Conservation (phyloP, 1,140 invertebrate genomes). For the Magallana ariakensis region DNA sequence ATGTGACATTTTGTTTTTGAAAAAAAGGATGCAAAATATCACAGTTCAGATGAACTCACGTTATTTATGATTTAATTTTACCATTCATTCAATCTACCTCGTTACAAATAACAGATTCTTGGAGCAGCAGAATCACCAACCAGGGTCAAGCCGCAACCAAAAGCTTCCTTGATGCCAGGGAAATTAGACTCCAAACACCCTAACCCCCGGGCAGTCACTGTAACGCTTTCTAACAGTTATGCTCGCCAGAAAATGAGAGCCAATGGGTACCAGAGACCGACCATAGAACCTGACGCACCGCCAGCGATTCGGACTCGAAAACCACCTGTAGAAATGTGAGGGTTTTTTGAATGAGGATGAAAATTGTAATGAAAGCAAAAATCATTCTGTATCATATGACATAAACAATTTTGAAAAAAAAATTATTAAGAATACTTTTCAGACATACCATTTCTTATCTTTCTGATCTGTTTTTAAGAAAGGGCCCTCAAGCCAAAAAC, state of each 20-base stretch:
- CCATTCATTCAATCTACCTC: too few relatives aligned
- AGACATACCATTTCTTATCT: too few relatives aligned
- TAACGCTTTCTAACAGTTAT: slow-evolving; percentile 41
- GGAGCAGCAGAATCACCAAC: neutral
- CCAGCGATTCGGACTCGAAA: neutral
- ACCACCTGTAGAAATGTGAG: slow-evolving; percentile 33
- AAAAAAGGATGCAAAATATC: too few relatives aligned
- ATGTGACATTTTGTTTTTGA: too few relatives aligned
- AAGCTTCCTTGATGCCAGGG: neutral
- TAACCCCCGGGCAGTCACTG: slow-evolving; percentile 45
- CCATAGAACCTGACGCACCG: slow-evolving; percentile 33
- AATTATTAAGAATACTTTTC: too few relatives aligned
- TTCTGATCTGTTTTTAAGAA: neutral
- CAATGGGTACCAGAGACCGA: slow-evolving; percentile 38
- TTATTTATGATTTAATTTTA: too few relatives aligned
- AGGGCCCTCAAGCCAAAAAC: neutral
- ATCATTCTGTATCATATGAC: too few relatives aligned
- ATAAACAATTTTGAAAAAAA: too few relatives aligned
- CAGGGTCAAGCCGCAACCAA: neutral
- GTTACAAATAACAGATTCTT: neutral
- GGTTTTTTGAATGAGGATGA: neutral
- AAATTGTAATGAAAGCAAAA: too few relatives aligned
- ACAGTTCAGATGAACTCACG: too few relatives aligned
- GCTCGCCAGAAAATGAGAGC: slow-evolving; percentile 32
- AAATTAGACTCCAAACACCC: slow-evolving; percentile 8